A percentile compares a stretch with the other conserved stretches of the same genome.
These are phyloP conservation scores for Sebastes matsubarae DNA, from an alignment of 2,797 vertebrate species.

Conservation along the genomic window DNA sequence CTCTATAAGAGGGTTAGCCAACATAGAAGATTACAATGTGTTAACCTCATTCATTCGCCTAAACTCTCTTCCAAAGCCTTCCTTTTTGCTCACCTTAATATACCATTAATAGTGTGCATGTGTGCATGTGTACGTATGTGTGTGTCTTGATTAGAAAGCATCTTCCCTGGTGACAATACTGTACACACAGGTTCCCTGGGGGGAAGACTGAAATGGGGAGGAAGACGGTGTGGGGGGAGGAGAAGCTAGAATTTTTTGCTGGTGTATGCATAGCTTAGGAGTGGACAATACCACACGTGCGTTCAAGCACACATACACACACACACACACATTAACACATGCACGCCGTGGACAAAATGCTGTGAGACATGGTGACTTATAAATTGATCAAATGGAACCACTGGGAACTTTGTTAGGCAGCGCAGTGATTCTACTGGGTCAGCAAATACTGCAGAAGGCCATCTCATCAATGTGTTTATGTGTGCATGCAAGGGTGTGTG, in stretches of 20 bases:
- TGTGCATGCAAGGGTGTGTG: neutral
- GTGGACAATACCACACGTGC: neutral
- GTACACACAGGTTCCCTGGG: neutral
- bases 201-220: neutral
- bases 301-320: neutral
- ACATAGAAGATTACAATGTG: neutral
- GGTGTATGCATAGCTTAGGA: conserved; percentile 15
- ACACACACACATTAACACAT: conserved; percentile 15
- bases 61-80: neutral
- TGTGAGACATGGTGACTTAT: conserved; percentile 49
- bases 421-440: conserved; percentile 59
- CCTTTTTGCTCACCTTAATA: neutral
- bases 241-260: conserved; percentile 20
- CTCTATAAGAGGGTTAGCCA: neutral
- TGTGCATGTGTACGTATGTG: neutral
- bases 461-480: conserved; percentile 62
- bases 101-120: neutral
- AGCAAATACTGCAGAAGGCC: conserved; percentile 66
- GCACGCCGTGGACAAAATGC: conserved; percentile 21
- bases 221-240: neutral
- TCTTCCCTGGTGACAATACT: conserved; percentile 10
- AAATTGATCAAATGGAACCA: conserved; percentile 74
- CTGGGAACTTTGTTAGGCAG: conserved; percentile 69
- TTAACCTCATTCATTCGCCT: neutral
- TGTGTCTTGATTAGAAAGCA: conserved; percentile 16